phyloP scores from a whole-genome alignment of 2,113 vertebrate genomes.

The Fregetta grallaria region DNA sequence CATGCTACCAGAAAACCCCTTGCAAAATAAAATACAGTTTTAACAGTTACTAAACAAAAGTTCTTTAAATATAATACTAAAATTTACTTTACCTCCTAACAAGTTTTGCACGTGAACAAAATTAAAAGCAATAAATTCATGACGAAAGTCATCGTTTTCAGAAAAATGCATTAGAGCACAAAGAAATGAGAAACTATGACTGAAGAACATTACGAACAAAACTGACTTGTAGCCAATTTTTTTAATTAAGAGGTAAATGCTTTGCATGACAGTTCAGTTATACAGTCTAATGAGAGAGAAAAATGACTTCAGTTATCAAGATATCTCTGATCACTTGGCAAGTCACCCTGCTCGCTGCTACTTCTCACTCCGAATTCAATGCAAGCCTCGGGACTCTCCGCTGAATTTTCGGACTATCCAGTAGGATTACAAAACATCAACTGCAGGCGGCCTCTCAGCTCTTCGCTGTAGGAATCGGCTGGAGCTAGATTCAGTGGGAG shows the following conservation, averaged over 20 bases:
- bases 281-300: neutral
- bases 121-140: neutral
- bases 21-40: neutral
- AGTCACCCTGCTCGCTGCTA: neutral
- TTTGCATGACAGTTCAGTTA: neutral
- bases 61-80: neutral
- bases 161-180: neutral
- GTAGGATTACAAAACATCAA: accelerated
- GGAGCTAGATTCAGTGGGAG: neutral
- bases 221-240: neutral
- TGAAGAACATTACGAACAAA: neutral
- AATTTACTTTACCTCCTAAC: no score
- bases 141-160: neutral
- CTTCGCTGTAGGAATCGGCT: neutral
- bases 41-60: neutral
- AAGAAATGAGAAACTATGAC: neutral
- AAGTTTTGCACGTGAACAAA: neutral
- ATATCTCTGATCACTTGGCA: neutral
- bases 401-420: neutral
- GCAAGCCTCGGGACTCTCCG: neutral
- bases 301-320: neutral
- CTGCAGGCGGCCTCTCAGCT: neutral
- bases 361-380: neutral
- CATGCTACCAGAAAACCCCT: neutral
- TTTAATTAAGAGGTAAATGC: neutral